Evolutionary conservation across 2,888 invertebrate species (phyloP).

Genomic region (Iphiclides podalirius): DNA sequence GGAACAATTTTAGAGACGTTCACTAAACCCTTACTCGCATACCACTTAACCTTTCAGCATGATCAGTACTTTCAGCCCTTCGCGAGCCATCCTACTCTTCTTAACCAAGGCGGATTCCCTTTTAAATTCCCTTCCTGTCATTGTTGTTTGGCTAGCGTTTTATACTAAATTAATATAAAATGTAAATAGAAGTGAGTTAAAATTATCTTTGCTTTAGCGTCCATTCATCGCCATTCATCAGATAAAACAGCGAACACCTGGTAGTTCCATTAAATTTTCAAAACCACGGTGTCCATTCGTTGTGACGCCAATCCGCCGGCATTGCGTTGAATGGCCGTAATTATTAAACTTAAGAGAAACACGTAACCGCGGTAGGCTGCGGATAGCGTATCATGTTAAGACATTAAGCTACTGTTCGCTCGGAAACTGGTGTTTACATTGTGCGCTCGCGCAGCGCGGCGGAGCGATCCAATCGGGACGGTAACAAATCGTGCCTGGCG

Average conservation of each 20-base stretch:
- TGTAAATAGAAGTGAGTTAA: too few relatives aligned
- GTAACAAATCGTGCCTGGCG: slow-evolving; percentile 71
- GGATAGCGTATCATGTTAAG: slow-evolving; percentile 64
- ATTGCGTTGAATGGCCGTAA: slow-evolving; percentile 23
- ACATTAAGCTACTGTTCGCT: slow-evolving; percentile 64
- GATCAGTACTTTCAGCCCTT: too few relatives aligned
- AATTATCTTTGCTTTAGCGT: too few relatives aligned
- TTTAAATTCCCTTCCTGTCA: too few relatives aligned
- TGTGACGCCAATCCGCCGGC: slow-evolving; percentile 27
- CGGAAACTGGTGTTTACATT: slow-evolving; percentile 54
- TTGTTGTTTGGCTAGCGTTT: too few relatives aligned
- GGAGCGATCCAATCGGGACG: slow-evolving; percentile 73
- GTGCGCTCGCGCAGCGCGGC: slow-evolving; percentile 39
- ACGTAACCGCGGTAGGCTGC: slow-evolving; percentile 56
- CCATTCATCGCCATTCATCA: neutral
- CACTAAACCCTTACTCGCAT: too few relatives aligned
- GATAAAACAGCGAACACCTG: neutral
- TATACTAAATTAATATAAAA: too few relatives aligned
- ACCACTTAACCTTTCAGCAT: too few relatives aligned
- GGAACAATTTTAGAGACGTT: too few relatives aligned
- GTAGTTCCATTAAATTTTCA: neutral
- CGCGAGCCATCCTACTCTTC: too few relatives aligned
- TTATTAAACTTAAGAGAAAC: slow-evolving; percentile 32
- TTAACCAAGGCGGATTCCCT: too few relatives aligned
- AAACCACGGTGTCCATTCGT: slow-evolving; percentile 17